A percentile compares a stretch with the other conserved stretches of the same genome.
Evolutionary conservation across 2,888 invertebrate species (phyloP).

Genomic region (Merodon equestris): DNA sequence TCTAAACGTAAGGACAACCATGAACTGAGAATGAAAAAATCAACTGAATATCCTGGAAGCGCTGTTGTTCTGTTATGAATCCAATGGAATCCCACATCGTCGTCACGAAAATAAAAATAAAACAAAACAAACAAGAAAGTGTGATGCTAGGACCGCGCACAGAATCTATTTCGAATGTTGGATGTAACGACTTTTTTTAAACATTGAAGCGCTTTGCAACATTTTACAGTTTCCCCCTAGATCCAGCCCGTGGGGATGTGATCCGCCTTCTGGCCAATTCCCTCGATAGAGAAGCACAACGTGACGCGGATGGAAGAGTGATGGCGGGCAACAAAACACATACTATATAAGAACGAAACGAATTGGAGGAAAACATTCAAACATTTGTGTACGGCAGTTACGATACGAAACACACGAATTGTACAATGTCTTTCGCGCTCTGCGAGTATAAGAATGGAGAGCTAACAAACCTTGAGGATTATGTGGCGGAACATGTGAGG

Average conservation of each 20-base stretch:
- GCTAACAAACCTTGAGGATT: constrained; percentile 61
- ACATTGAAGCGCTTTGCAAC: constrained; percentile 43
- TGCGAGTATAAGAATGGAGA: constrained; percentile 26
- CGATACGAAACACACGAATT: constrained; percentile 18
- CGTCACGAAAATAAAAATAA: not conserved
- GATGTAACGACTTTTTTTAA: constrained; percentile 28
- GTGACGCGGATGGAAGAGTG: constrained; percentile 19
- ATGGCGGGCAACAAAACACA: not conserved
- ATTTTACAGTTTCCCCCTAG: constrained; percentile 25
- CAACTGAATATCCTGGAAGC: constrained; percentile 66
- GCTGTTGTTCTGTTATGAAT: constrained; percentile 51
- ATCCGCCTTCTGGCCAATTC: constrained; percentile 36
- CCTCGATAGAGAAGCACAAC: constrained; percentile 6
- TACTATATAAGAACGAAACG: too few species aligned
- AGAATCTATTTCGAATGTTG: constrained; percentile 17
- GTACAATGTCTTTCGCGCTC: constrained; percentile 15
- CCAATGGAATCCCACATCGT: constrained; percentile 43
- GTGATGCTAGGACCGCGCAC: constrained; percentile 5
- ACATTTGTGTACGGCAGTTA: too few species aligned
- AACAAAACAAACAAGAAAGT: not conserved
- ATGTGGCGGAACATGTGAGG: constrained; percentile 62
- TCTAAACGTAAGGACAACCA: constrained; percentile 1
- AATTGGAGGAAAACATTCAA: too few species aligned
- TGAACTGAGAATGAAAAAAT: constrained; percentile 40
- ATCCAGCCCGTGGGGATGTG: too few species aligned